A percentile compares a stretch with the other conserved stretches of the same genome.
phyloP scores from a whole-genome alignment of 2,113 vertebrate species.

The Plecotus auritus region DNA sequence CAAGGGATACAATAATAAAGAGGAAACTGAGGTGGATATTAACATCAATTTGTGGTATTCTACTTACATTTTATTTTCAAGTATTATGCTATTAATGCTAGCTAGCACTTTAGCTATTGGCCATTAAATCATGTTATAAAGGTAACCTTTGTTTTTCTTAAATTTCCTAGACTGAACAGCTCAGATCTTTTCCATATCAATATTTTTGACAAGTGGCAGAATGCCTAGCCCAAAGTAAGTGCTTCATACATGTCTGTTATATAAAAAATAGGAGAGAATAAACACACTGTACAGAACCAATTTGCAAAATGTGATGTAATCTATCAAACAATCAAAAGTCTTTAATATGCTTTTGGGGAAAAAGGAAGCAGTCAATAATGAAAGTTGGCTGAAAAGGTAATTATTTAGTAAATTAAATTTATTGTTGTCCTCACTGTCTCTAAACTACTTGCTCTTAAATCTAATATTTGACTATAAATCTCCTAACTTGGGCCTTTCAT shows the following conservation, averaged over 20 bases:
- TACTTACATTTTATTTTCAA: neutral
- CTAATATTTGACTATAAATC: conserved; percentile 15
- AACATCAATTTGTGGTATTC: neutral
- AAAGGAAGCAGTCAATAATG: neutral
- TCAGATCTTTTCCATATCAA: neutral
- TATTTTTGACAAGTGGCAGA: neutral
- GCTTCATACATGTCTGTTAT: neutral
- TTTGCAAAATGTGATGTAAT: neutral
- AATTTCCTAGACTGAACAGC: neutral
- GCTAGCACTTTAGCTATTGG: neutral
- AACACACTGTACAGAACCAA: neutral
- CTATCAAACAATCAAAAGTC: conserved; percentile 3
- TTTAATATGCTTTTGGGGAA: neutral
- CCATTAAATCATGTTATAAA: neutral
- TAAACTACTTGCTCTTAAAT: conserved; percentile 36
- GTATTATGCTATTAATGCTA: neutral
- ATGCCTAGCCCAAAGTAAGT: neutral
- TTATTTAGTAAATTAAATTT: conserved; percentile 52
- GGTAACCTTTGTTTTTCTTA: neutral
- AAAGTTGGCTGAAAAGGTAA: conserved; percentile 13
- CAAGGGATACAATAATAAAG: neutral
- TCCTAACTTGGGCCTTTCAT: neutral
- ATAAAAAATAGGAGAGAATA: neutral
- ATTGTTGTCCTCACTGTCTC: conserved; percentile 20
- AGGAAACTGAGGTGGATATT: neutral